A percentile compares a stretch with the other conserved stretches of the same genome.
Conservation (phyloP, 2,113 vertebrate species). For the Pithys albifrons region DNA sequence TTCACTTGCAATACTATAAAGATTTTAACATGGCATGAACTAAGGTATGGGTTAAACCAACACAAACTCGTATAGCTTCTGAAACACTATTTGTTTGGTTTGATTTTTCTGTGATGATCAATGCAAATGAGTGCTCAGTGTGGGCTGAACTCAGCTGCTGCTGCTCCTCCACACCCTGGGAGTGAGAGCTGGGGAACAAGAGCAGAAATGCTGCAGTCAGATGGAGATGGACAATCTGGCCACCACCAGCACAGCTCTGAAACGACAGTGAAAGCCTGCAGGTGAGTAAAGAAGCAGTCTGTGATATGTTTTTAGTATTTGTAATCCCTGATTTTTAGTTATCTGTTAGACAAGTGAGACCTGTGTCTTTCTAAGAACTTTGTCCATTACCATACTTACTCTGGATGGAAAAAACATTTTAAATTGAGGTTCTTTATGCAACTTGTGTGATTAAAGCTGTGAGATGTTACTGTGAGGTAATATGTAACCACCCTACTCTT, state of each 20-base stretch:
- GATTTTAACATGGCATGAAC: not conserved
- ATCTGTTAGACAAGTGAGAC: not conserved
- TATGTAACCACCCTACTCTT: not conserved
- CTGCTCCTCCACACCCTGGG: not conserved
- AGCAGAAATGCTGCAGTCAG: rapidly evolving
- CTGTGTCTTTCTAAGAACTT: not conserved
- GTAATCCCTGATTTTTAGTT: not conserved
- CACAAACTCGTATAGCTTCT: rapidly evolving
- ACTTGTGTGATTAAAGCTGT: not conserved
- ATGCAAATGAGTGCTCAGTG: rapidly evolving
- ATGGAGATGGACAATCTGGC: not conserved
- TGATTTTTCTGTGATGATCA: not conserved
- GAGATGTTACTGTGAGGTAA: not conserved
- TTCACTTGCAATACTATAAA: not conserved
- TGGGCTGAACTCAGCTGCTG: not conserved
- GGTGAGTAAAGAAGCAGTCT: not conserved
- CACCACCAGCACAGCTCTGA: not conserved
- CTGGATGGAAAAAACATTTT: not conserved
- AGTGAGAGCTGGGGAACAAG: rapidly evolving
- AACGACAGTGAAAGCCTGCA: not conserved
- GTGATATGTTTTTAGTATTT: rapidly evolving
- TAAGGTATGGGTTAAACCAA: not conserved
- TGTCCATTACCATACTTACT: rapidly evolving
- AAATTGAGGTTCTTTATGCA: not conserved
- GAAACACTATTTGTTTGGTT: not conserved